Percentiles rank a stretch among this genome's conserved stretches.
phyloP scores from a whole-genome alignment of 1,140 invertebrate genomes.

The Drosophila virilis region DNA sequence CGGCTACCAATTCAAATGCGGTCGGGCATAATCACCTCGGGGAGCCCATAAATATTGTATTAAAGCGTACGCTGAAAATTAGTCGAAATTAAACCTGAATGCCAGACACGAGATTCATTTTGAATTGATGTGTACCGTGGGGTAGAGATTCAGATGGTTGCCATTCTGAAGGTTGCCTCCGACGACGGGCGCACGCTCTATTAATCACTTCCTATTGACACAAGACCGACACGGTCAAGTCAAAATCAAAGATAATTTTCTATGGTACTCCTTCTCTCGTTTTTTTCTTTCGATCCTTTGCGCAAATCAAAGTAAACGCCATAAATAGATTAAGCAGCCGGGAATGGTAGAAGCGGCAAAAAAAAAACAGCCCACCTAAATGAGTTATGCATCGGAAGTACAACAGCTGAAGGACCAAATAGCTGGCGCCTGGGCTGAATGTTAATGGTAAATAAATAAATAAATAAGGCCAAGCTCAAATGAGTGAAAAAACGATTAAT shows the following conservation, averaged over 20 bases:
- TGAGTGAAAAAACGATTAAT: slow-evolving; percentile 30
- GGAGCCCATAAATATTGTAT: slow-evolving; percentile 73
- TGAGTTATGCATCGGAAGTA: slow-evolving; percentile 51
- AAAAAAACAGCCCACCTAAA: slow-evolving; percentile 58
- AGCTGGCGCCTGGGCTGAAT: slow-evolving; percentile 15
- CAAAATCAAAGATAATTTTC: slow-evolving; percentile 80
- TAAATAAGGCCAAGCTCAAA: slow-evolving; percentile 26
- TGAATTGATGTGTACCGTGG: slow-evolving; percentile 11
- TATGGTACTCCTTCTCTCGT: slow-evolving; percentile 17
- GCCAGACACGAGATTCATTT: slow-evolving; percentile 33
- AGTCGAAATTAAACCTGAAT: slow-evolving; percentile 73
- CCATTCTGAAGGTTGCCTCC: background rate
- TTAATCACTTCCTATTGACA: slow-evolving; percentile 81
- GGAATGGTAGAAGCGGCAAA: slow-evolving; percentile 51
- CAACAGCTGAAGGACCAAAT: slow-evolving; percentile 12
- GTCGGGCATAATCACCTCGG: slow-evolving; percentile 59
- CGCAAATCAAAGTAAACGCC: slow-evolving; percentile 75
- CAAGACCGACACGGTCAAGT: slow-evolving; percentile 58
- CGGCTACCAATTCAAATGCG: slow-evolving; percentile 42
- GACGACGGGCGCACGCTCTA: slow-evolving; percentile 45
- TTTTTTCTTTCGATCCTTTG: slow-evolving; percentile 5
- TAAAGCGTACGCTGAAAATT: slow-evolving; percentile 76
- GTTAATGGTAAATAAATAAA: slow-evolving; percentile 20
- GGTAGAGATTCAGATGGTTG: background rate
- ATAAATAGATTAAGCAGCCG: slow-evolving; percentile 66